These are phyloP conservation scores for Nesoenas mayeri DNA, from an alignment of 2,113 vertebrate genomes.

Conservation along the genomic window DNA sequence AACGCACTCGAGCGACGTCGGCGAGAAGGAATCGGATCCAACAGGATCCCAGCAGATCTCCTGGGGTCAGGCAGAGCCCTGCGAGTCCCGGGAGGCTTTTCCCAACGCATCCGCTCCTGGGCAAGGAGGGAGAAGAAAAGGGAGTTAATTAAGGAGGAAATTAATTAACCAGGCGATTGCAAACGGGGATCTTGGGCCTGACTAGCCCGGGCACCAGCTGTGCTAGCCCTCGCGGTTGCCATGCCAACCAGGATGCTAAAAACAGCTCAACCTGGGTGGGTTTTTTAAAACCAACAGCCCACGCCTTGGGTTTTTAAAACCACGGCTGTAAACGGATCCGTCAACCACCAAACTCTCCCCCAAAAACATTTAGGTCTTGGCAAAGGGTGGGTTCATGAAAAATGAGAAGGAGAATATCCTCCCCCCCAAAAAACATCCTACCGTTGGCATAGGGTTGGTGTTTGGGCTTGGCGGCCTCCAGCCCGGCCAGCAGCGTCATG, in stretches of 20 bases:
- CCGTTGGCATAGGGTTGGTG: neutral
- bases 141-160: neutral
- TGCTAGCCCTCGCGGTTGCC: neutral
- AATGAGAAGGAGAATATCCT: neutral
- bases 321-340: neutral
- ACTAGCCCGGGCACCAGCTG: neutral
- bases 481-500: constrained; percentile 91
- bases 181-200: neutral
- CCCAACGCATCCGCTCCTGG: neutral
- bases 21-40: neutral
- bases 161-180: neutral
- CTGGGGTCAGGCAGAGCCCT: neutral
- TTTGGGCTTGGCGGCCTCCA: constrained; percentile 75
- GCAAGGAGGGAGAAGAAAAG: neutral
- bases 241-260: neutral
- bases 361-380: neutral
- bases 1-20: rapidly evolving
- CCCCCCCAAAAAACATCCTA: neutral
- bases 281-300: neutral
- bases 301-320: neutral
- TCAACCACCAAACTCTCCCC: neutral
- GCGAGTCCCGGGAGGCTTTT: neutral
- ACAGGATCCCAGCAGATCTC: neutral
- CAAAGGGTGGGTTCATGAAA: neutral
- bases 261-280: neutral